These are phyloP conservation scores for Lepidochrysops patricia DNA, from an alignment of 2,888 invertebrate genomes.

Conservation along the genomic window DNA sequence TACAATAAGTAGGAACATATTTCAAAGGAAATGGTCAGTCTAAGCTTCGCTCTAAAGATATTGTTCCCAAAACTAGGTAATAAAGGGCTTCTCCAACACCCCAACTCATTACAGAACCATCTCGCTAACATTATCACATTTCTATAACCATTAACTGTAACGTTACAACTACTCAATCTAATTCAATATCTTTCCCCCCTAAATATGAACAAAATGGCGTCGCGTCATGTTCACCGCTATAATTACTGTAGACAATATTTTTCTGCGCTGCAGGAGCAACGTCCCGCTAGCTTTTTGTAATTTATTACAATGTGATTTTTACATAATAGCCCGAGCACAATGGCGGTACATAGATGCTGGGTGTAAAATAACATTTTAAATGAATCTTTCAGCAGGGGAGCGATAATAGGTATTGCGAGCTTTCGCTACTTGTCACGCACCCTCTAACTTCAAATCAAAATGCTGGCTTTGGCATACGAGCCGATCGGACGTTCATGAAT, in stretches of 20 bases:
- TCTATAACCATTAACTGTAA: constrained; percentile 27
- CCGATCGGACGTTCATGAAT: constrained; percentile 32
- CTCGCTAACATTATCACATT: constrained; percentile 8
- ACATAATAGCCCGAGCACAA: constrained; percentile 43
- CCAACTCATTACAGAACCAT: too few species aligned
- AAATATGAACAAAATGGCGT: constrained; percentile 54
- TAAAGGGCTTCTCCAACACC: too few species aligned
- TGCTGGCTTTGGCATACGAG: constrained; percentile 36
- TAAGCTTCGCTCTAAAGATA: too few species aligned
- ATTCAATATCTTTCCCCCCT: constrained; percentile 49
- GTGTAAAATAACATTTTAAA: constrained; percentile 74
- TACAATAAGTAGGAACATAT: too few species aligned
- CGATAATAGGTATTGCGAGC: constrained; percentile 64
- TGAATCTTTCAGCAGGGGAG: constrained; percentile 67
- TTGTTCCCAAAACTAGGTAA: too few species aligned
- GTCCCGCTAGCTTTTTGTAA: constrained; percentile 32
- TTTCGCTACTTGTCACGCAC: constrained; percentile 54
- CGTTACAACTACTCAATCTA: constrained; percentile 47
- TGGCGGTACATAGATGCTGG: constrained; percentile 53
- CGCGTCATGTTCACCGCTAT: constrained; percentile 29
- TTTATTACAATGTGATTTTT: constrained; percentile 44
- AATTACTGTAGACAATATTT: constrained; percentile 29
- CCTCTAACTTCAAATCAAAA: constrained; percentile 56
- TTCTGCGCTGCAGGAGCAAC: constrained; percentile 29
- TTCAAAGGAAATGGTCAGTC: too few species aligned